A percentile compares a stretch with the other conserved stretches of the same genome.
Conservation (phyloP, 2,888 invertebrate species). For the Bimastos eiseni region DNA sequence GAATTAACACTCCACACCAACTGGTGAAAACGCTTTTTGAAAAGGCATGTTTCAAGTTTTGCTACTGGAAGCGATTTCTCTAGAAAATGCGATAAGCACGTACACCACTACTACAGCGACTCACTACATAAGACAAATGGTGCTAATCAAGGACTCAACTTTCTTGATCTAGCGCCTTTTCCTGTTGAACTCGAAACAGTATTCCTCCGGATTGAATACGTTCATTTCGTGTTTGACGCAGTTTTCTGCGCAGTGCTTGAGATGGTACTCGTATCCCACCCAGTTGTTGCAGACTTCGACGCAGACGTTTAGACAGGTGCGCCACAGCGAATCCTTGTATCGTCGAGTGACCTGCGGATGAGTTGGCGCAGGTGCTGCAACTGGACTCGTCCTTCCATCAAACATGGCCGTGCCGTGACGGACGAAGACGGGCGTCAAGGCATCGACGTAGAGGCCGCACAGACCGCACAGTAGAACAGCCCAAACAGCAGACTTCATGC, state of each 20-base stretch:
- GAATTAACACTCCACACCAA: not conserved
- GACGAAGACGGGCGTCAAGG: slow-evolving; percentile 19
- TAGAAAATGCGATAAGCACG: not conserved
- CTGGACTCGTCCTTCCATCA: not conserved
- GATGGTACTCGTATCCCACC: slow-evolving; percentile 9
- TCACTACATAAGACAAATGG: not conserved
- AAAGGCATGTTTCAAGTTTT: not conserved
- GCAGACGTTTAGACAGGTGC: not conserved
- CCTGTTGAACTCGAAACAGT: slow-evolving; percentile 6
- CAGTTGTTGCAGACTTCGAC: slow-evolving; percentile 7
- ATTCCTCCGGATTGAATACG: not conserved
- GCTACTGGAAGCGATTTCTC: not conserved
- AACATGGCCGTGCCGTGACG: not conserved
- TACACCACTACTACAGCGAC: not conserved
- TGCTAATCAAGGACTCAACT: not conserved
- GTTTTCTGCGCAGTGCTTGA: slow-evolving; percentile 17
- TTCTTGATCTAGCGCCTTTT: not conserved
- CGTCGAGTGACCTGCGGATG: not conserved
- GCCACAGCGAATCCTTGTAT: not conserved
- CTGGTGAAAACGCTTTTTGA: not conserved
- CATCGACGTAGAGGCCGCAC: not conserved
- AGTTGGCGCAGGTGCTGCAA: not conserved
- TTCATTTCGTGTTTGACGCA: not conserved
- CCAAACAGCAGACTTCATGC: not conserved
- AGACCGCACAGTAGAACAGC: not conserved